Evolutionary conservation across 2,888 invertebrate species (phyloP).

Genomic region (Thereva unica): DNA sequence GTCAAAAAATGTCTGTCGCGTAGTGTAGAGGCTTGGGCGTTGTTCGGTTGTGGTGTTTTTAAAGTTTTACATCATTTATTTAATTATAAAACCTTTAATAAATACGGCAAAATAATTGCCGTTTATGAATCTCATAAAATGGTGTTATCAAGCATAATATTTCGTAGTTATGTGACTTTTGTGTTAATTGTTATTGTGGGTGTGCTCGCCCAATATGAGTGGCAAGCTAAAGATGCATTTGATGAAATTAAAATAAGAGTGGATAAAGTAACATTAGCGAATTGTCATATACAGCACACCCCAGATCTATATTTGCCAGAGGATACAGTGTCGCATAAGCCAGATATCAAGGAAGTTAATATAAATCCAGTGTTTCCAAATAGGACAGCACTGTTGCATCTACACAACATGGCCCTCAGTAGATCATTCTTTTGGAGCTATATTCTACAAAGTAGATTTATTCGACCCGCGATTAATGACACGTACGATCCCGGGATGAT

Average conservation of each 20-base stretch:
- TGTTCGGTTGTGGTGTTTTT: background rate
- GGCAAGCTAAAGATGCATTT: slow-evolving; percentile 88
- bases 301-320: slow-evolving; percentile 82
- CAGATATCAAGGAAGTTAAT: slow-evolving; percentile 91
- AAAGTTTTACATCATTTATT: background rate
- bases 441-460: slow-evolving; percentile 86
- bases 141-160: slow-evolving; percentile 51
- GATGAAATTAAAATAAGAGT: slow-evolving; percentile 85
- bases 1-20: too few species aligned
- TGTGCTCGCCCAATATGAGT: slow-evolving; percentile 85
- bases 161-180: slow-evolving; percentile 55
- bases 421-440: slow-evolving; percentile 96
- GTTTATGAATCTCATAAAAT: slow-evolving; percentile 39
- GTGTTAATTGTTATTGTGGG: slow-evolving; percentile 58
- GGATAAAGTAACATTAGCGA: slow-evolving; percentile 81
- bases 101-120: background rate
- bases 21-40: background rate
- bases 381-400: slow-evolving; percentile 86
- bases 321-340: slow-evolving; percentile 86
- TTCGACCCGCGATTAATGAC: slow-evolving; percentile 86
- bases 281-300: slow-evolving; percentile 86
- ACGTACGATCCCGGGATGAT: slow-evolving; percentile 97
- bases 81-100: background rate
- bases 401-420: slow-evolving; percentile 96
- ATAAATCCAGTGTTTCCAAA: slow-evolving; percentile 94